phyloP scores from a whole-genome alignment of 2,797 vertebrate genomes.

The Intellagama lesueurii region DNA sequence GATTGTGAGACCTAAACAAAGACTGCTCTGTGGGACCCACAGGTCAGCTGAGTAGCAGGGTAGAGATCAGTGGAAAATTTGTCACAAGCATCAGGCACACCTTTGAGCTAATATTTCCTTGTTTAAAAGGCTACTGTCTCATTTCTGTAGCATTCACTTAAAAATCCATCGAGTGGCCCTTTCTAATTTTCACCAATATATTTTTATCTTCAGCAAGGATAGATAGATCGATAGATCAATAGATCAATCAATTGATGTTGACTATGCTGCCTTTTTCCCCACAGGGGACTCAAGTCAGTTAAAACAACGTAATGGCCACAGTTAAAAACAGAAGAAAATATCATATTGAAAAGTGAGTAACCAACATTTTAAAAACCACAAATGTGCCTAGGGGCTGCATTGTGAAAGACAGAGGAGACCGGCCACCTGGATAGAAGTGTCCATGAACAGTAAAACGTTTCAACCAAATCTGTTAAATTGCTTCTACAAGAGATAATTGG shows the following conservation, averaged over 20 bases:
- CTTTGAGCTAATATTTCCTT: not conserved
- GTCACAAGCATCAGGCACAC: not conserved
- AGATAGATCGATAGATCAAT: too few species aligned
- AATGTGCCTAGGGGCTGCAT: not conserved
- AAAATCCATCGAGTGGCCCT: not conserved
- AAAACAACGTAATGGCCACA: too few species aligned
- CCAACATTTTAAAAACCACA: not conserved
- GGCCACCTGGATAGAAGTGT: not conserved
- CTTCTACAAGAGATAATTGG: not conserved
- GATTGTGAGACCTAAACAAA: not conserved
- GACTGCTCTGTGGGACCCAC: not conserved
- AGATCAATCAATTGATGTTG: too few species aligned
- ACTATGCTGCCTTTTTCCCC: too few species aligned
- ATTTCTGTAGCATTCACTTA: not conserved
- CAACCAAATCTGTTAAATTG: not conserved
- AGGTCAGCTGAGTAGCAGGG: too few species aligned
- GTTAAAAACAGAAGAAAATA: too few species aligned
- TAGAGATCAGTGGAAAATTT: not conserved
- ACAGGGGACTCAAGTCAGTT: too few species aligned
- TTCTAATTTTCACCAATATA: not conserved
- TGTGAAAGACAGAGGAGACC: not conserved
- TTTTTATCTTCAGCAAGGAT: conserved; percentile 1
- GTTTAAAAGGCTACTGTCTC: not conserved
- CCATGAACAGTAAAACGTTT: not conserved
- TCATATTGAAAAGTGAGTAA: too few species aligned